Base-by-base conservation (phyloP, 2,113 vertebrate genomes). In the Myrmecophaga tridactyla region DNA sequence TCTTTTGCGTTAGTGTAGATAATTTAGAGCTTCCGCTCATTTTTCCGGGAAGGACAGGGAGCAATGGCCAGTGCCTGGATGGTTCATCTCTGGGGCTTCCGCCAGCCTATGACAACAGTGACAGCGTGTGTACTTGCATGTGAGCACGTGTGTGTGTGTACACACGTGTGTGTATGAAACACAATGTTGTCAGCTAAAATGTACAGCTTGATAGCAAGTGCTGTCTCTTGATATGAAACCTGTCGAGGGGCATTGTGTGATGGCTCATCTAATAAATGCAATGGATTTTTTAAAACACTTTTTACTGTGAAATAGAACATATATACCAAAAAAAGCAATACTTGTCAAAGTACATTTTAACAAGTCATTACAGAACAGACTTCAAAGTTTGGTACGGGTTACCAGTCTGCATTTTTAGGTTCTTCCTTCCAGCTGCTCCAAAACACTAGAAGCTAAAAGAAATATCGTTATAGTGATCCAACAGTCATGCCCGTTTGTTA, bases 141-240 rank as follows among this genome's bases (percentile, higher is more conserved):
- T n/a, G n/a, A n/a, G n/a, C n/a, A 11, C 11, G 29, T 56, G 63
- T 4, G 0, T 7, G n/a, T 31, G 4, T 41, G 11, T 29, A 39
- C 3, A 36, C 29, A 53, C 6, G 9, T 18, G 53, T 31, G 3
- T 83, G 25, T 29, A 29, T 6, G 21, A 62, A 56, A 63, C 62
- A 17, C 63, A 0, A 13, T 12, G 89, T 41, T 96, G 93, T 90
- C 96, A 92, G 86, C 84, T 29, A 14, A n/a, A 0, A 34, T 0
- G 0, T 3, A 3, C 58, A n/a, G 84, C 72, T 34, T 56, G 86
- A 60, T 31, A 62, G 70, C 90, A 85, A 58, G 29, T 17, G 29
- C 69, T 87, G 65, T 94, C 92, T 96, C 65, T 89, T 85, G 73
- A 86, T 23, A 82, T 7, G 91, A 93, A 92, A 27, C 63, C 73